Percentiles rank a stretch among this genome's conserved stretches.
Evolutionary conservation across 1,140 invertebrate genomes (phyloP).

Genomic region (Drosophila mojavensis): DNA sequence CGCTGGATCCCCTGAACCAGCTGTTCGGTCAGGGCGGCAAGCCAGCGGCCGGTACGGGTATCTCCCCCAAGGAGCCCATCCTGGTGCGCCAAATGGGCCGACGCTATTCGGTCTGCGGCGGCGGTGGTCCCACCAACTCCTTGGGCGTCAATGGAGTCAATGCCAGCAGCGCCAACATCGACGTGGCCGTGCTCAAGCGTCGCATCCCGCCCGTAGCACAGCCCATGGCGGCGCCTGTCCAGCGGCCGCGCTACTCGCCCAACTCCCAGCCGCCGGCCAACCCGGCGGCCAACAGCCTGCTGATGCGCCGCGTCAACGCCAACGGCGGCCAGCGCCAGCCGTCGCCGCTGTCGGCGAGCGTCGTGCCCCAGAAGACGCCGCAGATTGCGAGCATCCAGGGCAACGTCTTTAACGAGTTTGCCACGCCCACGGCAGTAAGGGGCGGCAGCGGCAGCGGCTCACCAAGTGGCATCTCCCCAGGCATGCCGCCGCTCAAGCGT

Average conservation of each 20-base stretch:
- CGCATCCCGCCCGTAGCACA: conserved; percentile 23
- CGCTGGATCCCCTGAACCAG: conserved; percentile 4
- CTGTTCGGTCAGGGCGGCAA: not conserved
- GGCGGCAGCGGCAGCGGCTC: not conserved
- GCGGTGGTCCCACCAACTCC: conserved; percentile 4
- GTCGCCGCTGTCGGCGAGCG: conserved; percentile 24
- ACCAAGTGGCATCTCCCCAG: not conserved
- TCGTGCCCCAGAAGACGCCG: conserved; percentile 37
- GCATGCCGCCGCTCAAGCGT: conserved; percentile 34
- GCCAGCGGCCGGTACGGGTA: not conserved
- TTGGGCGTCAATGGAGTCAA: not conserved
- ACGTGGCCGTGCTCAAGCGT: conserved; percentile 44
- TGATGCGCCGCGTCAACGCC: conserved; percentile 23
- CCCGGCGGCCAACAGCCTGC: conserved; percentile 15
- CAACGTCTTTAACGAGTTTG: conserved; percentile 41
- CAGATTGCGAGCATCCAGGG: conserved; percentile 59
- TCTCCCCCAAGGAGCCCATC: conserved; percentile 1
- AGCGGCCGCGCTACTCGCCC: conserved; percentile 52
- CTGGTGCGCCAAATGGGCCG: conserved; percentile 49
- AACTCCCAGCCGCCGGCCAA: not conserved
- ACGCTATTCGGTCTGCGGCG: conserved; percentile 59
- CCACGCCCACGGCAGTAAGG: conserved; percentile 30
- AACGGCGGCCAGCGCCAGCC: conserved; percentile 15
- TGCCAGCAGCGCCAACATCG: not conserved
- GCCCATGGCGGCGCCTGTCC: conserved; percentile 22